Conservation (phyloP, 1,140 invertebrate genomes). For the Drosophila simulans region DNA sequence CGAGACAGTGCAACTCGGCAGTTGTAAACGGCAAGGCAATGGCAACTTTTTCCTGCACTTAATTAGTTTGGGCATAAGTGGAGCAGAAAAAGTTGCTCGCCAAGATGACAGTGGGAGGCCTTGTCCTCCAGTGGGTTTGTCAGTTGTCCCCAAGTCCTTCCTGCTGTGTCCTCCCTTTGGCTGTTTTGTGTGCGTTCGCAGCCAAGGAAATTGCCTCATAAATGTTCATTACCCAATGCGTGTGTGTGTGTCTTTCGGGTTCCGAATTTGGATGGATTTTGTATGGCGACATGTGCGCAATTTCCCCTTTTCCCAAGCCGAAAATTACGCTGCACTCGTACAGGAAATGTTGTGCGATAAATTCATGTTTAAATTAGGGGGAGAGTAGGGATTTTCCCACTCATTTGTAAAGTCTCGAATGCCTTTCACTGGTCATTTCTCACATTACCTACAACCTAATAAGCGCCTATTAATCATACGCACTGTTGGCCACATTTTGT, state of each 20-base stretch:
- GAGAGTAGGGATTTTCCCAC: conserved; percentile 13
- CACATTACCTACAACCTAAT: conserved; percentile 28
- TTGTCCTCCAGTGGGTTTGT: conserved; percentile 50
- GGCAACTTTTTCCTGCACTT: conserved; percentile 82
- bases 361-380: conserved; percentile 31
- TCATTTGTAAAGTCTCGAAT: background rate
- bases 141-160: conserved; percentile 42
- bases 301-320: conserved; percentile 15
- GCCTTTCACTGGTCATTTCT: conserved; percentile 7
- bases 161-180: conserved; percentile 5
- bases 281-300: conserved; percentile 24
- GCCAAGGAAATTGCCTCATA: conserved; percentile 82
- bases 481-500: conserved; percentile 53
- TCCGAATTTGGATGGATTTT: conserved; percentile 40
- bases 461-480: conserved; percentile 64
- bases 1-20: conserved; percentile 30
- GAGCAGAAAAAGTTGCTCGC: conserved; percentile 77
- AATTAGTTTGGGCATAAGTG: conserved; percentile 83
- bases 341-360: conserved; percentile 33
- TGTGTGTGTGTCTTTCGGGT: conserved; percentile 13
- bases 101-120: conserved; percentile 36
- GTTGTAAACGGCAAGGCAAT: conserved; percentile 72
- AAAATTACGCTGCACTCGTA: conserved; percentile 16
- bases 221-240: conserved; percentile 77
- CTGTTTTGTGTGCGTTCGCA: conserved; percentile 43